phyloP scores from a whole-genome alignment of 2,113 vertebrate genomes.

The Elgaria multicarinata region DNA sequence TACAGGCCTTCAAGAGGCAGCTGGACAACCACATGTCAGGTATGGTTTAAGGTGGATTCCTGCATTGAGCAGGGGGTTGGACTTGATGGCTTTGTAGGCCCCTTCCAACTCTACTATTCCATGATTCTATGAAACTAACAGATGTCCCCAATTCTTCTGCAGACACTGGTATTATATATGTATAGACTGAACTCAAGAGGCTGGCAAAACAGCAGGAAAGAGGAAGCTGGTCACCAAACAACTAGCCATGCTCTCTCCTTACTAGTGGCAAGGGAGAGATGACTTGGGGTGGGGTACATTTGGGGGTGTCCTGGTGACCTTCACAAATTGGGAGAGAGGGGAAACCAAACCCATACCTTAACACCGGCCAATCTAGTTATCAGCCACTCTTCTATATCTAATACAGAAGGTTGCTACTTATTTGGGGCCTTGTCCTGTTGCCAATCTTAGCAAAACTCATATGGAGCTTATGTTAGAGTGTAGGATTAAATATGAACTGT shows the following conservation, averaged over 20 bases:
- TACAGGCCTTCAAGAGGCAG: no score
- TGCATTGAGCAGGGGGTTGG: no score
- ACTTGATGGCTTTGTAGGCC: no score
- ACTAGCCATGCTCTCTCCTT: no score
- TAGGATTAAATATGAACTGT: conserved; percentile 45
- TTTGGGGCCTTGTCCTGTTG: conserved; percentile 35
- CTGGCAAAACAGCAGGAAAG: not conserved
- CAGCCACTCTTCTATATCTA: not conserved
- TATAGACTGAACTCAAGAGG: not conserved
- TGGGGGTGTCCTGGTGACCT: not conserved
- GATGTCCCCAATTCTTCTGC: not conserved
- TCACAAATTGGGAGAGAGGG: not conserved
- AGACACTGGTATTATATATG: not conserved
- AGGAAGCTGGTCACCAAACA: not conserved
- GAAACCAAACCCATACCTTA: not conserved
- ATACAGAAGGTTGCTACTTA: conserved; percentile 15
- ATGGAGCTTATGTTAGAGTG: conserved; percentile 46
- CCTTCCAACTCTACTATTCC: no score
- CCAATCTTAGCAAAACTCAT: conserved; percentile 30
- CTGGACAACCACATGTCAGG: no score
- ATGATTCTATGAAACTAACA: not conserved
- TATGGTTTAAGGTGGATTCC: no score
- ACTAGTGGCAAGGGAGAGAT: not conserved
- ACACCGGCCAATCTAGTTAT: not conserved
- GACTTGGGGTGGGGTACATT: not conserved